Evolutionary conservation across 2,888 invertebrate species (phyloP).

Genomic region (Trisateles emortualis): DNA sequence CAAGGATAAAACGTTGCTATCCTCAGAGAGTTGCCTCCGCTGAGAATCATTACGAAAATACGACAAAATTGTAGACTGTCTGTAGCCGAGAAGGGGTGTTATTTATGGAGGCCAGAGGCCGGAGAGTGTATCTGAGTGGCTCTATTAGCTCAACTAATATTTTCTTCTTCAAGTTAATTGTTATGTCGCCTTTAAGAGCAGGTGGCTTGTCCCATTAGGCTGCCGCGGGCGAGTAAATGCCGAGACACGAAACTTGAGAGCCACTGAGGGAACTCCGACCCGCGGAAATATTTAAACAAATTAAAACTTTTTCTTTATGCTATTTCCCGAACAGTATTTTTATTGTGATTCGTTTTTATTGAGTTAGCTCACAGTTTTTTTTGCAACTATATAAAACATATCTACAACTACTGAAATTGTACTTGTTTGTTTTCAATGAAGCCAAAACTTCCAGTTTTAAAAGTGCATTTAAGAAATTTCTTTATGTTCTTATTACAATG

Average conservation of each 20-base stretch:
- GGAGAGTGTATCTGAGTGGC: slow-evolving; percentile 79
- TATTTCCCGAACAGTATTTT: slow-evolving; percentile 69
- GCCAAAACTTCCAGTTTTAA: neutral
- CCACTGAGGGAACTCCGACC: slow-evolving; percentile 64
- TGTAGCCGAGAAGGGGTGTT: slow-evolving; percentile 75
- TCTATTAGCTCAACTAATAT: slow-evolving; percentile 85
- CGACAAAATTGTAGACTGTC: slow-evolving; percentile 76
- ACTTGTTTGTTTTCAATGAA: slow-evolving; percentile 2
- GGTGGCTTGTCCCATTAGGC: slow-evolving; percentile 83
- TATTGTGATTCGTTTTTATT: slow-evolving; percentile 73
- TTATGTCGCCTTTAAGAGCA: slow-evolving; percentile 84
- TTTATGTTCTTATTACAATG: neutral
- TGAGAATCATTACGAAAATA: slow-evolving; percentile 81
- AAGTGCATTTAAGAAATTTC: neutral
- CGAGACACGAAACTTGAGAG: slow-evolving; percentile 75
- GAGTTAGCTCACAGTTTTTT: slow-evolving; percentile 61
- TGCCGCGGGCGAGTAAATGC: slow-evolving; percentile 74
- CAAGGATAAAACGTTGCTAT: slow-evolving; percentile 65
- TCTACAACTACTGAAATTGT: slow-evolving; percentile 1
- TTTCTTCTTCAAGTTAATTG: slow-evolving; percentile 85
- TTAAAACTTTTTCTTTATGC: slow-evolving; percentile 83
- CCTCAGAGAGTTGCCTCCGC: slow-evolving; percentile 66
- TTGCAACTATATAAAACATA: slow-evolving; percentile 14
- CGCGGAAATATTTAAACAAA: slow-evolving; percentile 85
- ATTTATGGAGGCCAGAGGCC: slow-evolving; percentile 79